A percentile compares a stretch with the other conserved stretches of the same genome.
Evolutionary conservation across 2,888 invertebrate genomes (phyloP).

Genomic region (Neoitamus cyanurus): DNA sequence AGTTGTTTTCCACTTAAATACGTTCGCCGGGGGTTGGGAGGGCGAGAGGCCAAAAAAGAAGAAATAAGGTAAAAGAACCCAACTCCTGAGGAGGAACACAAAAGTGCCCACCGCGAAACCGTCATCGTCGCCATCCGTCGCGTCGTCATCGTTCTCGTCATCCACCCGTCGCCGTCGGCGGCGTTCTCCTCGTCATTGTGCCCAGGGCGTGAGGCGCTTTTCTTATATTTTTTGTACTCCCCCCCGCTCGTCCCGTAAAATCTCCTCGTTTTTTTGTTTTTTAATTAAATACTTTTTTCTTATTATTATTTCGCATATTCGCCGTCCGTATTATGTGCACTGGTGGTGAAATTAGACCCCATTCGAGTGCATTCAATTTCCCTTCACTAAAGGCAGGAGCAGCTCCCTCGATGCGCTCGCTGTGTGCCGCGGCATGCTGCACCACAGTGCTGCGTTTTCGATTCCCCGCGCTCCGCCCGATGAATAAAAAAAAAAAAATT

Average conservation of each 20-base stretch:
- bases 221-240: background rate
- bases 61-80: background rate
- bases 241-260: background rate
- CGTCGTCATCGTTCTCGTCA: background rate
- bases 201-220: background rate
- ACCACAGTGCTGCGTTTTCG: too few species aligned
- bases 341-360: constrained; percentile 26
- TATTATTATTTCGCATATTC: background rate
- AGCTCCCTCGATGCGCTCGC: background rate
- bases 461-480: too few species aligned
- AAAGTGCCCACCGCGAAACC: too few species aligned
- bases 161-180: background rate
- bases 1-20: background rate
- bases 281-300: background rate
- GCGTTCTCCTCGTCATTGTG: background rate
- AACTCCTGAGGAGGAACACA: background rate
- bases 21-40: background rate
- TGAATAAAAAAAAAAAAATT: too few species aligned
- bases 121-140: background rate
- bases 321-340: background rate
- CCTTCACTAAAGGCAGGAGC: background rate
- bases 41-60: background rate
- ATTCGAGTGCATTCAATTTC: constrained; percentile 26
- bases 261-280: background rate
- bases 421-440: too few species aligned